Evolutionary conservation across 2,888 invertebrate genomes (phyloP).

Genomic region (Lycia hirtaria): DNA sequence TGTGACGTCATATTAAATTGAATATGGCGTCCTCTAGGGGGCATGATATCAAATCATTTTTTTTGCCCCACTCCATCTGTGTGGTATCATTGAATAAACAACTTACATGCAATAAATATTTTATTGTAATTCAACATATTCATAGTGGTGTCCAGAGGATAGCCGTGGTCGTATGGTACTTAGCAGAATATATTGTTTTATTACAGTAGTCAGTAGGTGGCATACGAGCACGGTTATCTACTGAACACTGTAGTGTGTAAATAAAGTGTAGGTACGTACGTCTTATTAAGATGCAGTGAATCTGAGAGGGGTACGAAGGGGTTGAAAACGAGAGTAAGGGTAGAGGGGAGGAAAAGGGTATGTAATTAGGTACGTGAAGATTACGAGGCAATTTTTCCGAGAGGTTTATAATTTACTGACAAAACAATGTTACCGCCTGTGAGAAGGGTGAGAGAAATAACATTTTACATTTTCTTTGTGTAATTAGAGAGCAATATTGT

Average conservation of each 20-base stretch:
- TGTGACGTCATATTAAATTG: too few relatives aligned
- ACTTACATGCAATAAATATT: too few relatives aligned
- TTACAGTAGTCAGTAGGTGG: too few relatives aligned
- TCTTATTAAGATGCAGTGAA: constrained; percentile 3
- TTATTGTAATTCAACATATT: too few relatives aligned
- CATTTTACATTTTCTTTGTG: constrained; percentile 30
- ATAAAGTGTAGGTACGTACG: constrained; percentile 11
- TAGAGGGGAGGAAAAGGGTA: constrained; percentile 6
- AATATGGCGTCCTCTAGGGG: too few relatives aligned
- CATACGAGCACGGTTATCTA: too few relatives aligned
- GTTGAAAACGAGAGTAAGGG: background rate
- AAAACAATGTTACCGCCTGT: constrained; percentile 34
- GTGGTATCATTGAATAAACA: too few relatives aligned
- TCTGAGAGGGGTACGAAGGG: background rate
- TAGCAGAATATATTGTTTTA: too few relatives aligned
- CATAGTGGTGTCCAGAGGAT: too few relatives aligned
- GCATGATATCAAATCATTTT: too few relatives aligned
- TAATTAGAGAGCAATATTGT: constrained; percentile 21
- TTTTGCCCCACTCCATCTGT: too few relatives aligned
- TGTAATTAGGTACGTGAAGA: constrained; percentile 42
- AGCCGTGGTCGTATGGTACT: too few relatives aligned
- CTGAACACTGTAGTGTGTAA: background rate
- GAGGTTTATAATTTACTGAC: constrained; percentile 43
- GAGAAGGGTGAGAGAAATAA: constrained; percentile 33
- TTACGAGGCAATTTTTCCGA: constrained; percentile 42